Evolutionary conservation across 1,140 invertebrate genomes (phyloP), one percentile per base, ranked within the genome.

Genomic region (Cydia splendana): DNA sequence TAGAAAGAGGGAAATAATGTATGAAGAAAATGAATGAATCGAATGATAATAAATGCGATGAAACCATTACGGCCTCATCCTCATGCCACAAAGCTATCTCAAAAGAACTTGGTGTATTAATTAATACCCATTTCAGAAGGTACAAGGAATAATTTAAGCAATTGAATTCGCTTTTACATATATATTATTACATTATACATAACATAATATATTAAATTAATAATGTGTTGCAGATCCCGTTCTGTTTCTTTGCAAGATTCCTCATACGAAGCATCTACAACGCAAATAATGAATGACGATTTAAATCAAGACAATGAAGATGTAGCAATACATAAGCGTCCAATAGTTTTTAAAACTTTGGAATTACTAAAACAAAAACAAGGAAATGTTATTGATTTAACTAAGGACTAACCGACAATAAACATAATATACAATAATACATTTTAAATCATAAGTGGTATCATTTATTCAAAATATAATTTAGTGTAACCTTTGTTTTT

Each of bases 281-380:
- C 65, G 2, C 12, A 34, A 15, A 34, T 15, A 13, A 34, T 34
- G 0, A 5, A 30, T n/a, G 4, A 15, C 13, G 30, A 69, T 18
- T 10, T 10, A 38, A 69, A 69, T 38, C 2, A 34, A 30, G 28
- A 69, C 7, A 38, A 12, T 13, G 10, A 65, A 3, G 12, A 13
- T 65, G 62, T 2, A 6, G 1, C 28, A 69, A n/a, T 42, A 18
- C 67, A 71, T 12, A 20, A 24, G 9, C 18, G 20, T 12, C 34
- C 67, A 18, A 20, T 45, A 5, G 15, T 10, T 18, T 71, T 71
- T 18, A 71, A 45, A 45, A 71, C 67, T 9, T 71, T 71, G n/a
- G 67, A 71, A 71, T 18, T 71, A 18, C 20, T 71, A 38, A 71
- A 71, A 45, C 30, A 38, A 20, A 71, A 71, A 71, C 13, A 71